Evolutionary conservation across 2,797 vertebrate genomes (phyloP), one percentile per base, ranked within the genome.

Genomic region (Tapirus indicus): DNA sequence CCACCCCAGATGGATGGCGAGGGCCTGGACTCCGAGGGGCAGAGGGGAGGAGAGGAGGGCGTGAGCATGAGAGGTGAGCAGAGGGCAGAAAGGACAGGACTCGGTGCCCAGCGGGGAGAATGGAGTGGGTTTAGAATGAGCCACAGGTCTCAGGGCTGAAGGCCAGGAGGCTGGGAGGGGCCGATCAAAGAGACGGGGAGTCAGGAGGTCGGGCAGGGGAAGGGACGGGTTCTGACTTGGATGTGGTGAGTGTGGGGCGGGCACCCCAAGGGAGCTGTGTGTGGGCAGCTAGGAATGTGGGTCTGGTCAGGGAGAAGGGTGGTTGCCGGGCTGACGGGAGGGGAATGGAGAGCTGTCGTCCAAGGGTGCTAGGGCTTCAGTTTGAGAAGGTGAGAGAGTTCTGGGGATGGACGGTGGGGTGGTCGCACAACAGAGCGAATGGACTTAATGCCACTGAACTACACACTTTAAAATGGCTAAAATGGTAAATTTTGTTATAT

Each of bases 1-100:
- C 10, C 6, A 1, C 2, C 2, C 23, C 12, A 0, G 1, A 4
- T 14, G n/a, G 56, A 10, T 4, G 25, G 66, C 0, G 0, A 56
- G 54, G 2, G 6, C 29, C 72, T 32, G 27, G 35, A 64, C 56
- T 16, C 16, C 13, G 4, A 2, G 25, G 17, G 32, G 17, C 10
- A 23, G 47, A 16, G 44, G 21, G 14, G 13, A 29, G 27, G 4
- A 32, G 27, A 29, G 49, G 8, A 71, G 52, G 14, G 66, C 21
- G 0, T 58, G 25, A 20, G 9, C 5, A 5, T 47, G 29, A 41
- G 5, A 17, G 74, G 52, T 0, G 0, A 64, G 52, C 32, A 11
- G 16, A 52, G 64, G 62, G 23, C 41, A 7, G 5, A 18, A 6
- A 72, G 13, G 77, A 44, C 12, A 72, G 17, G 83, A 44, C 12